Percentiles rank a stretch among this genome's conserved stretches.
Evolutionary conservation across 1,140 invertebrate genomes (phyloP).

Genomic region (Penaeus indicus): DNA sequence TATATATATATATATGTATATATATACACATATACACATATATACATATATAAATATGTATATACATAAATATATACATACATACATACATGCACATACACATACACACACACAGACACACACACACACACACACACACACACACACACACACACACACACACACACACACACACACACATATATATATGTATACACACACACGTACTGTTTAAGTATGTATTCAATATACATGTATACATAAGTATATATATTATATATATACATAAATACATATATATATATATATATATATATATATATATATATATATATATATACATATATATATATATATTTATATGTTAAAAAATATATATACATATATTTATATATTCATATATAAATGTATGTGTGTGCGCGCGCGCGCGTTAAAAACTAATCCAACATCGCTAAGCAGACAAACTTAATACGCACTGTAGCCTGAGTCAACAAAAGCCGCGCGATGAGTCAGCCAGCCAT

Average conservation of each 20-base stretch:
- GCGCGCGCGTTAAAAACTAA: neutral
- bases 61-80: neutral
- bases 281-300: neutral
- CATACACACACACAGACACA: too few species aligned
- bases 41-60: neutral
- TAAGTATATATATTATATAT: constrained; percentile 4
- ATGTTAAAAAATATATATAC: neutral
- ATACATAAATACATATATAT: too few species aligned
- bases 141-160: too few species aligned
- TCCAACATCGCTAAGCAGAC: too few species aligned
- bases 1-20: neutral
- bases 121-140: too few species aligned
- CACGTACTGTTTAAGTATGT: too few species aligned
- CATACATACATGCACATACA: neutral
- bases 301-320: too few species aligned
- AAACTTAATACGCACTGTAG: too few species aligned
- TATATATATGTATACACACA: too few species aligned
- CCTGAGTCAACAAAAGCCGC: too few species aligned
- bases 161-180: too few species aligned
- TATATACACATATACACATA: neutral
- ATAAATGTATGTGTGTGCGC: neutral
- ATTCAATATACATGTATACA: neutral
- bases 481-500: too few species aligned
- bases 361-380: constrained; percentile 8
- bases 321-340: neutral